Base-by-base conservation (phyloP, 2,888 invertebrate species). In the Dyspetes luteomarginatus region DNA sequence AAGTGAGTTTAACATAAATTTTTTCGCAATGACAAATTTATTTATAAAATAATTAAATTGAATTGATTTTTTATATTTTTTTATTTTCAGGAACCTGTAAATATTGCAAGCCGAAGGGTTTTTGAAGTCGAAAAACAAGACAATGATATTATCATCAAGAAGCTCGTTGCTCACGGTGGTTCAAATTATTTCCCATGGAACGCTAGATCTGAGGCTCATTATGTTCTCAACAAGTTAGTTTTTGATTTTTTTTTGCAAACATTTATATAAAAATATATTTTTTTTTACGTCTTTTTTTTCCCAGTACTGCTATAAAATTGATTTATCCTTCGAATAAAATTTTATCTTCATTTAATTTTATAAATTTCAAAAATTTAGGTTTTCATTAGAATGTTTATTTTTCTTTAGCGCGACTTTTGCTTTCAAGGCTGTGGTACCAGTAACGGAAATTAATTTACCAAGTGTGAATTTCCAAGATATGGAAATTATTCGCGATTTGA, bases 211-310 rank as follows among this genome's bases (percentile, higher is more conserved):
- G 92, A 92, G 45, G 88, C 89, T 67, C 91, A 92, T 60, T 91
- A 90, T 55, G 83, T 93, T 19, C 83, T 88, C 72, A 91, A 91
- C 4, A 93, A 92, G 91, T 91, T 86, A 82, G 85, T 84, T 43
- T 5, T 52, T 26, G 1, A 12, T 17, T 28, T 24, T 56, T 43
- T n/a, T n/a, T n/a, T n/a, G 3, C 4, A 7, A 30, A 30, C 30
- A 30, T 17, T 45, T n/a, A 15, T 45, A 45, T 1, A 45, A 17
- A 45, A 45, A 45, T 17, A 45, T 15, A 15, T 2, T 45, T 45
- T n/a, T 45, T 45, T 1, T 45, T 3, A 5, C 45, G 4, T 15
- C n/a, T 9, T 4, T 45, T 45, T 45, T 45, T 43, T 43, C 12
- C n/a, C n/a, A n/a, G n/a, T n/a, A n/a, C n/a, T n/a, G n/a, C n/a